Conservation (phyloP, 2,797 vertebrate species). For the Coracias cyanogaster region DNA sequence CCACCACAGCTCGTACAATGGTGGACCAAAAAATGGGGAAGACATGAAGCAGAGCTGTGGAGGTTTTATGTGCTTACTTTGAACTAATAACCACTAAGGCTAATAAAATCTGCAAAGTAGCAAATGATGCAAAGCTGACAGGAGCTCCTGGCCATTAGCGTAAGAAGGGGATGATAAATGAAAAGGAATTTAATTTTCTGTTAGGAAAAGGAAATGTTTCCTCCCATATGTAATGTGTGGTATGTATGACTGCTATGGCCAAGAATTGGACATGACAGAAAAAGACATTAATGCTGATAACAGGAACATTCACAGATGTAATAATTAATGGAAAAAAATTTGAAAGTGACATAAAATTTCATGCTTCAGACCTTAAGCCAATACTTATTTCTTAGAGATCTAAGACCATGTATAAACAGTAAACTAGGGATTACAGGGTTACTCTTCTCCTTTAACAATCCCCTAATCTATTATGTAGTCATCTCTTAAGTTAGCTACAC, state of each 20-base stretch:
- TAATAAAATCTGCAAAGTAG: not conserved
- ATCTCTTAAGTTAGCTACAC: not conserved
- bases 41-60: not conserved
- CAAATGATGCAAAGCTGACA: not conserved
- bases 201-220: not conserved
- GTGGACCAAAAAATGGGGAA: not conserved
- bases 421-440: not conserved
- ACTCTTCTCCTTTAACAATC: not conserved
- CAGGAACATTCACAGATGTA: not conserved
- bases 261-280: not conserved
- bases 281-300: not conserved
- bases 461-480: not conserved
- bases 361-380: not conserved
- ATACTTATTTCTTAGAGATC: not conserved
- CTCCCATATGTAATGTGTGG: not conserved
- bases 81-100: not conserved
- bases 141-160: not conserved
- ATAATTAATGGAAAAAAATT: not conserved
- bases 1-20: not conserved
- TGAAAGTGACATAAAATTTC: not conserved
- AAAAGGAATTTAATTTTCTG: not conserved
- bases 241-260: accelerated
- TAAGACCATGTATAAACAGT: not conserved
- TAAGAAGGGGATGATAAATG: not conserved
- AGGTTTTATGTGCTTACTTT: not conserved